phyloP scores from a whole-genome alignment of 2,113 vertebrate species.

The Ariopsis seemanni region DNA sequence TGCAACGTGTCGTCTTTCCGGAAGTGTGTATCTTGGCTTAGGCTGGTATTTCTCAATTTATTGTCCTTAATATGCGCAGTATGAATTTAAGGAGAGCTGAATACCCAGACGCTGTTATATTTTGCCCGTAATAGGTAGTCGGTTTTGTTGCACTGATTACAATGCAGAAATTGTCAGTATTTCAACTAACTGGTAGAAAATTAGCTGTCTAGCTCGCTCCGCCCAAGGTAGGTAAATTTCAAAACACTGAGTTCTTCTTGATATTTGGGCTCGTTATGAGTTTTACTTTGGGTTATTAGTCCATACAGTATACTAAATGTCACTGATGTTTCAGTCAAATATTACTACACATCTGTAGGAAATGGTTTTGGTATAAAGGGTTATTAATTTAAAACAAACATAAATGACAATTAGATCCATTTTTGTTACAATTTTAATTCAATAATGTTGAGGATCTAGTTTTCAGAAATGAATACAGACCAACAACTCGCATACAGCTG shows the following conservation, averaged over 20 bases:
- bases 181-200: background rate
- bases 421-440: background rate
- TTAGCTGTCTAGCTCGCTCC: slow-evolving; percentile 14
- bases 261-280: background rate
- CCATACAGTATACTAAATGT: background rate
- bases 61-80: background rate
- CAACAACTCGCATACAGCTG: background rate
- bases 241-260: background rate
- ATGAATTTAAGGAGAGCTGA: background rate
- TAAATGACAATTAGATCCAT: background rate
- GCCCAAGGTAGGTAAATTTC: background rate
- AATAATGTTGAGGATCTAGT: background rate
- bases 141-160: background rate
- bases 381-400: background rate
- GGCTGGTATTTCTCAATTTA: background rate
- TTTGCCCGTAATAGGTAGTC: background rate
- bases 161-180: background rate
- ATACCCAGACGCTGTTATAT: background rate
- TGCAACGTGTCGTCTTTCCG: slow-evolving; percentile 16
- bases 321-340: background rate
- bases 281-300: background rate
- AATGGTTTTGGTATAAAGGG: background rate
- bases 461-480: background rate
- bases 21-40: slow-evolving; percentile 31
- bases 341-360: background rate